Base-by-base conservation (phyloP, 92 coral and sea anemone species). In the Zoanthus solanderi region DNA sequence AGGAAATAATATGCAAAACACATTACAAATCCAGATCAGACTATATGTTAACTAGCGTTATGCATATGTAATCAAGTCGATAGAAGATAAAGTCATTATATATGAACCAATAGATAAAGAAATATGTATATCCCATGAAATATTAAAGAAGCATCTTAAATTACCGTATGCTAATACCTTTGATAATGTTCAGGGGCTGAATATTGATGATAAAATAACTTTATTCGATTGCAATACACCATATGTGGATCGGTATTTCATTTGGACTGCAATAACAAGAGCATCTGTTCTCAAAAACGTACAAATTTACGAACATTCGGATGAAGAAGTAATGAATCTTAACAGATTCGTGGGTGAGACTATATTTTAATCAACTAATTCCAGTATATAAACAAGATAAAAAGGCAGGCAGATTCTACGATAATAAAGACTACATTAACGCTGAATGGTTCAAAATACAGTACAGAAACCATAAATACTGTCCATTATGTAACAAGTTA, bases 371-470 rank as follows among this genome's bases (percentile, higher is more conserved):
- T 46, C 42, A 76, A 54, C 45, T 47, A 61, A 5, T 61, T 0
- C 28, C 16, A 0, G 28, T 29, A 6, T 61, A 61, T 16, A 61
- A 61, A 17, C 75, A 71, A 31, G 75, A 71, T 71, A 71, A 32
- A 9, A 71, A 71, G 5, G 48, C 46, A 0, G 48, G n/a, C 30
- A 71, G 75, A 71, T 11, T 46, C 17, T 2, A 84, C 69, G 52
- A 52, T 44, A 71, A 46, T 23, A 44, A 85, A 8, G 83, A 75
- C 13, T 83, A 83, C 48, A 85, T 85, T 17, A 60, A 85, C 83
- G 61, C 83, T 5, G 88, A 85, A 75, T 85, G 83, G 88, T 85
- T 85, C 16, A 85, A 85, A 85, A 9, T 75, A 85, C 88, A 75
- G 18, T 74, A 85, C 17, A 75, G 71, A 45, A 58, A 17, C 34